Percentiles rank a stretch among this genome's conserved stretches.
Evolutionary conservation across 1,140 invertebrate genomes (phyloP).

Genomic region (Dreissena polymorpha): DNA sequence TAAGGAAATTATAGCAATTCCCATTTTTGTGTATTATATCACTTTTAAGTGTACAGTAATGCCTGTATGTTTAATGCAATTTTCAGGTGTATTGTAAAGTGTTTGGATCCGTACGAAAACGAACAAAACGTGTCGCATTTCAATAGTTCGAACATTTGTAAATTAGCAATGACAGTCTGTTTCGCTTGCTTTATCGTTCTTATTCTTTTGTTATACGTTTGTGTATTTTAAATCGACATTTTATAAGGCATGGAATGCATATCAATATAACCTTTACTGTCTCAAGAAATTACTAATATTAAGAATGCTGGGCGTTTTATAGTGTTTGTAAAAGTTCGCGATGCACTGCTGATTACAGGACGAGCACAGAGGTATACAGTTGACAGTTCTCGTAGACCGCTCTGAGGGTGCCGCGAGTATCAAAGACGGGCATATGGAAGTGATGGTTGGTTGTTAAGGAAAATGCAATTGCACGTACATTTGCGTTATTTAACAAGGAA

Average conservation of each 20-base stretch:
- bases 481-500: not conserved
- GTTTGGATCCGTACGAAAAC: too few species aligned
- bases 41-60: too few species aligned
- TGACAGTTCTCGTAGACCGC: conserved; percentile 90
- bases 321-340: too few species aligned
- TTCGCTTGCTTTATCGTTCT: too few species aligned
- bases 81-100: too few species aligned
- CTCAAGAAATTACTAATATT: not conserved
- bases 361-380: conserved; percentile 65
- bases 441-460: conserved; percentile 80
- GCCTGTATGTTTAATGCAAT: too few species aligned
- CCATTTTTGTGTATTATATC: too few species aligned
- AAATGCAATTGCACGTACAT: not conserved
- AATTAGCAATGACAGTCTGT: too few species aligned
- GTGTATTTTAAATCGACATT: not conserved
- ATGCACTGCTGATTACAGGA: conserved; percentile 57
- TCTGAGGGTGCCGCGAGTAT: conserved; percentile 92
- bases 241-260: not conserved
- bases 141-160: too few species aligned
- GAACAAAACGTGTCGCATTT: too few species aligned
- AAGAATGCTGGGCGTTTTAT: not conserved
- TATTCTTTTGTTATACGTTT: too few species aligned
- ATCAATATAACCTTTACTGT: not conserved
- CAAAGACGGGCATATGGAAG: conserved; percentile 83
- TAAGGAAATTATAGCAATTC: too few species aligned